These are phyloP conservation scores for Phyllotreta striolata DNA, from an alignment of 2,888 invertebrate species.

Conservation along the genomic window DNA sequence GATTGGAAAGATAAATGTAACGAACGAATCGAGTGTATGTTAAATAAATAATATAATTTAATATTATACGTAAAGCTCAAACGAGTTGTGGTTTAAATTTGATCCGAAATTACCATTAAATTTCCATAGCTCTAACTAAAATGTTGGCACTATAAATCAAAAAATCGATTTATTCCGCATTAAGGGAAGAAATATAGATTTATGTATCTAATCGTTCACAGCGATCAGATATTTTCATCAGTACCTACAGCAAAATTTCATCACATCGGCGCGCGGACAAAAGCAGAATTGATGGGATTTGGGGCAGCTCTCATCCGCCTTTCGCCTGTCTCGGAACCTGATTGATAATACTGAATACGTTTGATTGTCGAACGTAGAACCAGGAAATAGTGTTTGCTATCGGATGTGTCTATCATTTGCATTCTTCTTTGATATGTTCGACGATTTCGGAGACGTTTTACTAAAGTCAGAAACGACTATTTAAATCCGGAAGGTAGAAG, in stretches of 20 bases:
- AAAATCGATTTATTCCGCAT: no score
- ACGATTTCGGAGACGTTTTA: conserved; percentile 6
- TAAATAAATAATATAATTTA: no score
- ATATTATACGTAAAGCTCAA: no score
- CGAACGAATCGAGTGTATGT: no score
- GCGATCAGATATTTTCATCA: conserved; percentile 26
- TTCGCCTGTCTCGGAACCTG: conserved; percentile 44
- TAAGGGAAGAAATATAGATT: conserved; percentile 2
- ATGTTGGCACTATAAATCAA: no score
- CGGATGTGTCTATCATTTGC: conserved; percentile 41
- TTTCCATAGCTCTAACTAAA: no score
- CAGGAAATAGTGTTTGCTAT: conserved; percentile 38
- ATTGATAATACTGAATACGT: conserved; percentile 44
- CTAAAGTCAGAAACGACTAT: background rate
- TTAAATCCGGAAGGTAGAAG: background rate
- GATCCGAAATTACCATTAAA: no score
- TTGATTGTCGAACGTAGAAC: conserved; percentile 34
- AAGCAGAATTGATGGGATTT: conserved; percentile 35
- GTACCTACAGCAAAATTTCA: conserved; percentile 28
- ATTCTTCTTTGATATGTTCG: conserved; percentile 31
- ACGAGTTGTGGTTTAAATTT: no score
- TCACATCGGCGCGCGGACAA: conserved; percentile 31
- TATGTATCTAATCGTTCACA: conserved; percentile 5
- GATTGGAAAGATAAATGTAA: no score
- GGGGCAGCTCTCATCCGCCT: conserved; percentile 41